Base-by-base conservation (phyloP, 2,113 vertebrate genomes). In the Aegithalos caudatus region DNA sequence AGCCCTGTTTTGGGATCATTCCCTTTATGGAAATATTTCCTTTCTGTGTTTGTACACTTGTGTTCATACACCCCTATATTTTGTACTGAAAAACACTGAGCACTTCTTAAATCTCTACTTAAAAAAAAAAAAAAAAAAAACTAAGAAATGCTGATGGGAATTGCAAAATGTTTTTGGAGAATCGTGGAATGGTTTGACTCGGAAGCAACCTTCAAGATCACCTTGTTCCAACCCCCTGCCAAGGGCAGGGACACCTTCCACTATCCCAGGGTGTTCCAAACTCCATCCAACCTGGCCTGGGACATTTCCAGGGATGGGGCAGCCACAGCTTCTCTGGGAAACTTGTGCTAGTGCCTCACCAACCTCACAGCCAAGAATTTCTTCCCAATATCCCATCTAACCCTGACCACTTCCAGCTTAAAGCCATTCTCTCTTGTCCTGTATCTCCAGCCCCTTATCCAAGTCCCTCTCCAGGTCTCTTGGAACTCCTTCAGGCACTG, bases 271-370 rank as follows among this genome's bases (percentile, higher is more conserved):
- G 0, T 65, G 25, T 5, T 88, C 31, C 11, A 18, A 88, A 3
- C 7, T 11, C 2, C 0, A 0, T 42, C 66, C 35, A 80, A 0
- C 7, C 31, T 42, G 42, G 4, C 5, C 31, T 23, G 12, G 25
- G 0, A 50, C 9, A 64, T 3, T 64, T 56, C 0, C 57, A 71
- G 14, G 65, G 25, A 22, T 35, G 31, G 3, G 0, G 17, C 2
- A 54, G 14, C 40, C 16, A 35, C 65, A 48, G 5, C 17, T 54
- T 22, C 25, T 25, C 17, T 28, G 15, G n/a, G 7, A 0, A 54
- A 14, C 16, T 12, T 9, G 3, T 37, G 11, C 66, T 42, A 71
- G 6, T 6, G 11, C 4, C 42, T 42, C 25, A 2, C 3, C 37
- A 51, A 4, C 11, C 22, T 66, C 18, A 3, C 11, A 65, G 23